Conservation (phyloP, 2,888 invertebrate genomes). For the Pantelozetes paolii region DNA sequence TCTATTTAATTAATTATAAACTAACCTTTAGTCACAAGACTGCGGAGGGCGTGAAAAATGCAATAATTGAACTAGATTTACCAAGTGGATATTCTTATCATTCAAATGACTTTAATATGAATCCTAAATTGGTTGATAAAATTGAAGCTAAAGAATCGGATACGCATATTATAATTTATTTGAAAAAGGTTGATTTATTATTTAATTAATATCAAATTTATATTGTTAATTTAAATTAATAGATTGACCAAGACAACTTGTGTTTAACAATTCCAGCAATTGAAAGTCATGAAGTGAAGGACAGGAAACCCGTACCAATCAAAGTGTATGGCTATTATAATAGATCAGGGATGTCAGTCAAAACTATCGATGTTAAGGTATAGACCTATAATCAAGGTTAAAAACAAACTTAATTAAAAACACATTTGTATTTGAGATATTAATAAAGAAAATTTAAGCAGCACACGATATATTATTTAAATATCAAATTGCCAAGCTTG, state of each 20-base stretch:
- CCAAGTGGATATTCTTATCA: conserved; percentile 11
- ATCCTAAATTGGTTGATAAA: background rate
- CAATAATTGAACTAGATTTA: conserved; percentile 1
- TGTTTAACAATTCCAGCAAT: background rate
- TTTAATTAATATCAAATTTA: background rate
- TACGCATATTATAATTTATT: background rate
- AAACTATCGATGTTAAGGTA: too few species aligned
- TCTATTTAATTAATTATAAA: background rate
- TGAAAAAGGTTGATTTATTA: background rate
- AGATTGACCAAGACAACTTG: background rate
- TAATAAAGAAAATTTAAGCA: too few species aligned
- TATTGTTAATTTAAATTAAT: background rate
- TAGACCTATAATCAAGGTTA: too few species aligned
- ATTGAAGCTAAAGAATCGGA: background rate
- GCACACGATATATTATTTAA: too few species aligned
- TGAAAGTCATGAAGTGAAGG: background rate
- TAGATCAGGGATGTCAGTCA: background rate
- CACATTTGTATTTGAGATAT: too few species aligned
- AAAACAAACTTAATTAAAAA: too few species aligned
- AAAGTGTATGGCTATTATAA: conserved; percentile 6
- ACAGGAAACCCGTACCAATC: background rate
- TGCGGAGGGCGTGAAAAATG: background rate
- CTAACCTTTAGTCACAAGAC: background rate
- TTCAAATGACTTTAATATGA: background rate
- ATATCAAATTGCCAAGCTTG: too few species aligned